Evolutionary conservation across 2,113 vertebrate species (phyloP).

Genomic region (Sapajus apella): DNA sequence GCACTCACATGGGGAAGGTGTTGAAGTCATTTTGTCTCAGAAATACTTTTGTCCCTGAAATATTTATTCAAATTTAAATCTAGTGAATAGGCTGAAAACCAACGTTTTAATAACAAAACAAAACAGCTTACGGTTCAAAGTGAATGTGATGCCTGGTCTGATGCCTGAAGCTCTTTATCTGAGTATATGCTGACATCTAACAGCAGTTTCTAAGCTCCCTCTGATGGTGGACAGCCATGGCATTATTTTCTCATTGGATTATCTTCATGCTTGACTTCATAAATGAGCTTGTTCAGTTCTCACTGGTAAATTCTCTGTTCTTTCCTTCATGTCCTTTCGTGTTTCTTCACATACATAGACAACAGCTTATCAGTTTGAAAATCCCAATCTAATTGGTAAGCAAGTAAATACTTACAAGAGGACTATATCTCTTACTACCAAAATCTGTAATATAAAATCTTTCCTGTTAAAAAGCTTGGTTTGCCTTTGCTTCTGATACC

Average conservation of each 20-base stretch:
- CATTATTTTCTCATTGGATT: no score
- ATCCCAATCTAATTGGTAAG: not conserved
- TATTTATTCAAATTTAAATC: not conserved
- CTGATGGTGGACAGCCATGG: rapidly evolving
- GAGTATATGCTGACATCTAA: not conserved
- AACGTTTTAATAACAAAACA: not conserved
- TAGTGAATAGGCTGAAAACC: not conserved
- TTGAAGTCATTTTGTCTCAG: not conserved
- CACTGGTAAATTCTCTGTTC: not conserved
- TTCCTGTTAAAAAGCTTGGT: not conserved
- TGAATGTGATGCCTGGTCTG: not conserved
- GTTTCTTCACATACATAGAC: not conserved
- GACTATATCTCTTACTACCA: not conserved
- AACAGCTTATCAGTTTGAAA: not conserved
- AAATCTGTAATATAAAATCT: not conserved
- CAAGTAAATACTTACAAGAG: not conserved
- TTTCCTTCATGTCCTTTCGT: not conserved
- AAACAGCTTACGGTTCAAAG: not conserved
- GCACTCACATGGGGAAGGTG: not conserved
- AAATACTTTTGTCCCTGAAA: not conserved
- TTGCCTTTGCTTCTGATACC: not conserved
- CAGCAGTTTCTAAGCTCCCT: not conserved
- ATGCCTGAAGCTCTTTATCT: not conserved
- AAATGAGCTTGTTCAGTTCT: not conserved
- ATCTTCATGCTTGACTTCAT: not conserved